Percentiles rank a stretch among this genome's conserved stretches.
Evolutionary conservation across 2,888 invertebrate species (phyloP).

Genomic region (Caenorhabditis virilis): DNA sequence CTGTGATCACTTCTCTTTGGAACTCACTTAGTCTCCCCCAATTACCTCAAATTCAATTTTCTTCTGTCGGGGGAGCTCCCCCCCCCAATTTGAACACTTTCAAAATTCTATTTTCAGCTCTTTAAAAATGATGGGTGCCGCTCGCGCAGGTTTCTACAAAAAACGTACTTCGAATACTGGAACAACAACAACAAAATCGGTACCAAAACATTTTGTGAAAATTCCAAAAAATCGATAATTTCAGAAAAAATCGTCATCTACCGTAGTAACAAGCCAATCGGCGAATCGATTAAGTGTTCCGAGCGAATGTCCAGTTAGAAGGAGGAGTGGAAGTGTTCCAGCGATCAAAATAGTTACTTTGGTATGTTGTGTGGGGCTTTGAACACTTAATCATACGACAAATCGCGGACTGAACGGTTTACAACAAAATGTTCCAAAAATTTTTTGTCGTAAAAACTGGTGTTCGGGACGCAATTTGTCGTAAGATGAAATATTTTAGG

Average conservation of each 20-base stretch:
- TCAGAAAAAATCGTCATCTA: not conserved
- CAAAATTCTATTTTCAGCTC: not conserved
- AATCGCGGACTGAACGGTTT: no score
- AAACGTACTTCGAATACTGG: constrained; percentile 29
- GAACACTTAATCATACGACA: no score
- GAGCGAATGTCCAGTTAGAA: constrained; percentile 30
- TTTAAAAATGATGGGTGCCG: constrained; percentile 52
- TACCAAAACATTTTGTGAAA: not conserved
- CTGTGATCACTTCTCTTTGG: no score
- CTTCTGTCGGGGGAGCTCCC: no score
- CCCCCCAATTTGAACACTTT: not conserved
- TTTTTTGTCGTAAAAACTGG: no score
- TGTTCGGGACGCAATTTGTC: no score
- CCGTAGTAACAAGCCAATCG: not conserved
- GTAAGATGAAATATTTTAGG: no score
- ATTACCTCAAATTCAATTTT: no score
- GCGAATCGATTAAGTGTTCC: constrained; percentile 42
- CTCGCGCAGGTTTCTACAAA: constrained; percentile 46
- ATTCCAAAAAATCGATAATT: not conserved
- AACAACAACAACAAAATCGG: not conserved
- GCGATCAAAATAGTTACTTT: constrained; percentile 49
- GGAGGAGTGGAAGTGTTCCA: constrained; percentile 50
- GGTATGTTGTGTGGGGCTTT: no score
- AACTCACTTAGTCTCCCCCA: no score
- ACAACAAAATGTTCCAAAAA: no score